Percentiles rank a stretch among this genome's conserved stretches.
Evolutionary conservation across 1,140 invertebrate species (phyloP).

Genomic region (Dysdera silvatica): DNA sequence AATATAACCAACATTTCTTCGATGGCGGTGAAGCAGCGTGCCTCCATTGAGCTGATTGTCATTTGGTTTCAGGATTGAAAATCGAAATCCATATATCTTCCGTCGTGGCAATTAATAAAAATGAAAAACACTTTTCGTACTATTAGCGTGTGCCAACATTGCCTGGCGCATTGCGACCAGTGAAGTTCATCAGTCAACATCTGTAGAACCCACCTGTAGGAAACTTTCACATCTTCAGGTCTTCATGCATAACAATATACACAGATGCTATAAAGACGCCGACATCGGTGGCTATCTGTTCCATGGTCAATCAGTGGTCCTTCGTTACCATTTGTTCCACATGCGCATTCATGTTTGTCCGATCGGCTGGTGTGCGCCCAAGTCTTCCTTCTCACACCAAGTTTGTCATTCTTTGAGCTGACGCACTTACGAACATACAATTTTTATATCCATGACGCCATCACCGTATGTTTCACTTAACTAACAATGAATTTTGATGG

Average conservation of each 20-base stretch:
- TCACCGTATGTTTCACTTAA: slow-evolving; percentile 5
- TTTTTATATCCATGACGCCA: slow-evolving; percentile 16
- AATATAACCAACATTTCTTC: background rate
- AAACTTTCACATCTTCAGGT: slow-evolving; percentile 30
- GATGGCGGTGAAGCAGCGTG: background rate
- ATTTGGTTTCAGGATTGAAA: no score
- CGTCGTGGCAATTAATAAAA: background rate
- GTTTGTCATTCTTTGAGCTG: slow-evolving; percentile 11
- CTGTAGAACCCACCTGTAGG: slow-evolving; percentile 25
- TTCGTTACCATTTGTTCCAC: slow-evolving; percentile 22
- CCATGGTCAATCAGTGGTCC: slow-evolving; percentile 15
- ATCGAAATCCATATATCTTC: no score
- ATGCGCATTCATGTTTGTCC: slow-evolving; percentile 21
- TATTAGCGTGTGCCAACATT: background rate
- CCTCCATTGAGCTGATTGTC: no score
- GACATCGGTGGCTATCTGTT: slow-evolving; percentile 23
- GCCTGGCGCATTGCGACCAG: background rate
- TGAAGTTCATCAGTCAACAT: slow-evolving; percentile 13
- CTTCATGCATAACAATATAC: slow-evolving; percentile 25
- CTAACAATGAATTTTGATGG: slow-evolving; percentile 5
- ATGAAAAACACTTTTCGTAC: background rate
- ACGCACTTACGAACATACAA: no score
- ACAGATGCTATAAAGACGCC: slow-evolving; percentile 18
- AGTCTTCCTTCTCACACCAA: slow-evolving; percentile 12
- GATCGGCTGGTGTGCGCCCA: slow-evolving; percentile 13